Evolutionary conservation across 2,113 vertebrate species (phyloP).

Genomic region (Pedionomus torquatus): DNA sequence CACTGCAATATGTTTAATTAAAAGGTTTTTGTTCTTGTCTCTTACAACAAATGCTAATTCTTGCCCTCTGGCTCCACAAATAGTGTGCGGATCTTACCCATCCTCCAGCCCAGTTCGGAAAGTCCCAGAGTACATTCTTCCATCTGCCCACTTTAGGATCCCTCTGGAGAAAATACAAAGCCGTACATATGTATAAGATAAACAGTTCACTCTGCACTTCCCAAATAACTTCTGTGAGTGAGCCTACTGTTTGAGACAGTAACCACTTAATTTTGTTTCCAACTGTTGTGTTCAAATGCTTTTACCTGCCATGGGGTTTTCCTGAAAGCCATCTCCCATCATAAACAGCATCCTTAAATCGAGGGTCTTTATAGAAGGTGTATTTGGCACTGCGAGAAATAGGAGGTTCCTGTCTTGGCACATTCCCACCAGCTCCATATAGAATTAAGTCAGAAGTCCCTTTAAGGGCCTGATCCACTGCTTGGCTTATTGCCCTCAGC

Average conservation of each 20-base stretch:
- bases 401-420: slow-evolving; percentile 87
- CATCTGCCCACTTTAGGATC: slow-evolving; percentile 91
- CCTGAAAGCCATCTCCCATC: slow-evolving; percentile 91
- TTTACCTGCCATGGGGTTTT: slow-evolving; percentile 93
- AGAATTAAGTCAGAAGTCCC: slow-evolving; percentile 73
- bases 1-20: not conserved
- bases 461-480: slow-evolving; percentile 89
- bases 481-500: slow-evolving; percentile 92
- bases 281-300: not conserved
- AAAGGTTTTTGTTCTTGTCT: not conserved
- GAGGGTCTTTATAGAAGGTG: slow-evolving; percentile 94
- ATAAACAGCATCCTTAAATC: slow-evolving; percentile 90
- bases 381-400: slow-evolving; percentile 91
- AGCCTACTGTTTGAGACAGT: not conserved
- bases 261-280: not conserved
- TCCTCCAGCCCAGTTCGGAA: slow-evolving; percentile 94
- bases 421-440: slow-evolving; percentile 54
- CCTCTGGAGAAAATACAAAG: slow-evolving; percentile 79
- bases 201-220: not conserved
- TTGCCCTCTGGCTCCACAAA: not conserved
- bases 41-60: not conserved
- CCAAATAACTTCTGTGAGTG: not conserved
- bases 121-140: slow-evolving; percentile 89
- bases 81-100: slow-evolving; percentile 78
- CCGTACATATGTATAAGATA: not conserved